Evolutionary conservation across 2,113 vertebrate genomes (phyloP).

Genomic region (Neopipo cinnamomea): DNA sequence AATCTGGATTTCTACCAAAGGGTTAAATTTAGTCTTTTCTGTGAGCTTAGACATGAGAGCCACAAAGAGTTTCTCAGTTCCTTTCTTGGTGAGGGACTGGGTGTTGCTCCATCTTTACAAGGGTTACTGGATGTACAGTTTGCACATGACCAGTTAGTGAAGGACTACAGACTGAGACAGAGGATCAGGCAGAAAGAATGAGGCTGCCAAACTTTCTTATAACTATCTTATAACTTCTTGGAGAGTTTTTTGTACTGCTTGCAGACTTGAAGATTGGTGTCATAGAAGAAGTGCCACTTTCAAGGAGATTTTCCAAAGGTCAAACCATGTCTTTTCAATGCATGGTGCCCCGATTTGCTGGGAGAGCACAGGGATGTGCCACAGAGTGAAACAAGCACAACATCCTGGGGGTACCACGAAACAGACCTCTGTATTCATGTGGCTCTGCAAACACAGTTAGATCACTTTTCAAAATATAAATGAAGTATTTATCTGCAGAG

Average conservation of each 20-base stretch:
- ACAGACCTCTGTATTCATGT: background rate
- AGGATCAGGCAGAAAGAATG: background rate
- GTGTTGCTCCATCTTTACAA: accelerated
- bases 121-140: background rate
- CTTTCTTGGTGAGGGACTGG: background rate
- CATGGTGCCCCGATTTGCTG: background rate
- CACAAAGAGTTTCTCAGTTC: background rate
- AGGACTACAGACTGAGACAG: accelerated
- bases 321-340: background rate
- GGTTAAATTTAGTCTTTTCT: background rate
- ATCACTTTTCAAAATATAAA: background rate
- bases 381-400: background rate
- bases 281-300: background rate
- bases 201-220: background rate
- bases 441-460: background rate
- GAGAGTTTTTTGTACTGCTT: accelerated
- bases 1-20: background rate
- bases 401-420: background rate
- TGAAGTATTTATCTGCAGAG: background rate
- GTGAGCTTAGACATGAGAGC: background rate
- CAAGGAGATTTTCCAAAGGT: background rate
- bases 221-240: background rate
- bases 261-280: background rate
- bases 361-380: background rate
- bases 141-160: accelerated